Evolutionary conservation across 2,113 vertebrate species (phyloP), one percentile per base, ranked within the genome.

Genomic region (Gadus macrocephalus): DNA sequence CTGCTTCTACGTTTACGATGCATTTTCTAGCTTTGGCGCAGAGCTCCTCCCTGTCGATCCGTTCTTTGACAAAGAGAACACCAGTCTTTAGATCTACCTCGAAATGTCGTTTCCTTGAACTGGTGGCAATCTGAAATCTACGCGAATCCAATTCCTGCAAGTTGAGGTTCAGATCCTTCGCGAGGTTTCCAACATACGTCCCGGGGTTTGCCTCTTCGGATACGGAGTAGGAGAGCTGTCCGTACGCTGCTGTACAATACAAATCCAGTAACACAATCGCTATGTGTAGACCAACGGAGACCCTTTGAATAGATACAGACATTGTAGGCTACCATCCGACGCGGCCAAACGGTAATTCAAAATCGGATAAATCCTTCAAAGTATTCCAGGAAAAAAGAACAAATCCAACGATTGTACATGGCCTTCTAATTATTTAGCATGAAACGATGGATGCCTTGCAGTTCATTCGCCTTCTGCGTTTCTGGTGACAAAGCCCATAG

Each of bases 41-140:
- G 12, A 89, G 73, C 62, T 81, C 78, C 55, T 89, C 88, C 70
- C 88, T 74, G 70, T 89, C 86, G 70, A 89, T 87, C 0, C 83
- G 82, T 53, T 89, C 87, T 20, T 68, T 81, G 0, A 91, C 87
- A 73, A 78, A 86, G 17, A 91, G 66, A 22, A 82, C 70, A 35
- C 89, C 90, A 17, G 87, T 91, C 74, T 88, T 88, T 2, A 86
- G 74, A 76, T 91, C 87, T 77, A 90, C 82, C 53, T 89, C 81
- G 4, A 91, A 86, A 31, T 83, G 81, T 77, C 81, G 90, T 16
- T 25, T 84, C 62, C 87, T 90, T 20, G 84, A 77, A 65, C 84
- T 80, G 20, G 78, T 61, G 3, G 87, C 85, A 63, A 91, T 83
- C 53, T 87, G 86, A 86, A 91, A 87, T 74, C 74, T 74, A 8